phyloP scores from a whole-genome alignment of 2,888 invertebrate species.

The Macropis europaea region DNA sequence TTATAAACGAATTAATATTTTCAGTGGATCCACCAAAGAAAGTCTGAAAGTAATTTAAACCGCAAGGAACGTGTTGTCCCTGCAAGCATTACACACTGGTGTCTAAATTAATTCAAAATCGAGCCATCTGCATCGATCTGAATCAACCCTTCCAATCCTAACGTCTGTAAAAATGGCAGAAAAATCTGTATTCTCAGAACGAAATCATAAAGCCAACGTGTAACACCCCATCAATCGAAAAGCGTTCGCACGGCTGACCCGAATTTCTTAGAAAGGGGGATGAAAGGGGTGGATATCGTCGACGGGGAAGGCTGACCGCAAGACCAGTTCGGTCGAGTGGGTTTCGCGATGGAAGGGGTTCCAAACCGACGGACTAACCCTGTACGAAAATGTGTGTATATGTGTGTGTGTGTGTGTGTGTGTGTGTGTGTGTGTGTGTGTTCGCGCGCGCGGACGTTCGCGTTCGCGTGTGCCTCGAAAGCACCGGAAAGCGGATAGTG shows the following conservation, averaged over 20 bases:
- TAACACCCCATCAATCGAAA: neutral
- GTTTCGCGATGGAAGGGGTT: slow-evolving; percentile 15
- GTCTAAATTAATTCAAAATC: too few species aligned
- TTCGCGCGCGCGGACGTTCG: neutral
- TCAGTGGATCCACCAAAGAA: too few species aligned
- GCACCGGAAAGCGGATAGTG: slow-evolving; percentile 69
- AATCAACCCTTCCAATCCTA: too few species aligned
- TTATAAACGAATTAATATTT: too few species aligned
- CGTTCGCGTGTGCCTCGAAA: slow-evolving; percentile 46
- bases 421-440: neutral
- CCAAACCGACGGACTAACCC: neutral
- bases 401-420: neutral
- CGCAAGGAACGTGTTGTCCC: too few species aligned
- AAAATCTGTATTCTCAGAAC: too few species aligned
- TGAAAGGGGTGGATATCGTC: slow-evolving; percentile 26
- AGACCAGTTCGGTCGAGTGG: slow-evolving; percentile 31
- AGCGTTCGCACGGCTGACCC: slow-evolving; percentile 26
- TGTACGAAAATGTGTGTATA: too few species aligned
- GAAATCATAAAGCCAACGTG: too few species aligned
- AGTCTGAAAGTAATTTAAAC: too few species aligned
- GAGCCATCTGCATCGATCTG: too few species aligned
- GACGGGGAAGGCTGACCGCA: slow-evolving; percentile 52
- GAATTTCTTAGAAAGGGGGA: slow-evolving; percentile 26
- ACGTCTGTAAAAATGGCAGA: too few species aligned
- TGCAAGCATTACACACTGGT: too few species aligned